phyloP scores from a whole-genome alignment of 2,888 invertebrate genomes.

The Drosophila mulleri region DNA sequence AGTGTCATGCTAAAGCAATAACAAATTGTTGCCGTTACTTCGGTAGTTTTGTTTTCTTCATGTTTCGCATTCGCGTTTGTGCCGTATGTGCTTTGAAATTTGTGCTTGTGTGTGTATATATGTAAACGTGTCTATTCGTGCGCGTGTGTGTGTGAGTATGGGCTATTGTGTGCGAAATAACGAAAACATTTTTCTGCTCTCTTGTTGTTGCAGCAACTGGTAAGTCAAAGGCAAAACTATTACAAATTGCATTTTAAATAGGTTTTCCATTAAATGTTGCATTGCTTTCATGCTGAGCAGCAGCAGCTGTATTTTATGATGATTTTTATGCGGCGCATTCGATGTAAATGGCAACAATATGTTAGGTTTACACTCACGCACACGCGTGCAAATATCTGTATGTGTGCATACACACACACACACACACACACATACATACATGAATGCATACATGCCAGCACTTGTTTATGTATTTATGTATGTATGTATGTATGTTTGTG shows the following conservation, averaged over 20 bases:
- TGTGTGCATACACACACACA: constrained; percentile 11
- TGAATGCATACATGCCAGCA: constrained; percentile 12
- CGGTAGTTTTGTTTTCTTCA: constrained; percentile 46
- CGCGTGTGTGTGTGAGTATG: constrained; percentile 14
- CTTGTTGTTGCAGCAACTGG: constrained; percentile 46
- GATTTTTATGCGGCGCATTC: constrained; percentile 43
- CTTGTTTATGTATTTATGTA: constrained; percentile 7
- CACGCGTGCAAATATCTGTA: constrained; percentile 8
- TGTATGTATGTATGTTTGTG: constrained; percentile 34
- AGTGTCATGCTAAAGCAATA: constrained; percentile 53
- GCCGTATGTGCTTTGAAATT: constrained; percentile 36
- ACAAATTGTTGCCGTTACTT: constrained; percentile 57
- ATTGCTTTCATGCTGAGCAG: constrained; percentile 23
- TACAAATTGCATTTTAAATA: constrained; percentile 32
- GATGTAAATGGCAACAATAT: constrained; percentile 73
- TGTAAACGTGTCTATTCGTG: constrained; percentile 8
- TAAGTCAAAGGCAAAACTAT: constrained; percentile 40
- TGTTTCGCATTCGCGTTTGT: constrained; percentile 40
- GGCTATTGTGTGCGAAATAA: constrained; percentile 39
- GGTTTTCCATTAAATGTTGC: constrained; percentile 23
- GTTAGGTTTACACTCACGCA: constrained; percentile 51
- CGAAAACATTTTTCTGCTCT: constrained; percentile 37
- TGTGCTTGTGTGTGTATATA: constrained; percentile 19
- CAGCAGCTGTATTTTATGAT: constrained; percentile 24
- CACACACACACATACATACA: constrained; percentile 13